phyloP scores from a whole-genome alignment of 2,888 invertebrate genomes.

The Prosapia bicincta region DNA sequence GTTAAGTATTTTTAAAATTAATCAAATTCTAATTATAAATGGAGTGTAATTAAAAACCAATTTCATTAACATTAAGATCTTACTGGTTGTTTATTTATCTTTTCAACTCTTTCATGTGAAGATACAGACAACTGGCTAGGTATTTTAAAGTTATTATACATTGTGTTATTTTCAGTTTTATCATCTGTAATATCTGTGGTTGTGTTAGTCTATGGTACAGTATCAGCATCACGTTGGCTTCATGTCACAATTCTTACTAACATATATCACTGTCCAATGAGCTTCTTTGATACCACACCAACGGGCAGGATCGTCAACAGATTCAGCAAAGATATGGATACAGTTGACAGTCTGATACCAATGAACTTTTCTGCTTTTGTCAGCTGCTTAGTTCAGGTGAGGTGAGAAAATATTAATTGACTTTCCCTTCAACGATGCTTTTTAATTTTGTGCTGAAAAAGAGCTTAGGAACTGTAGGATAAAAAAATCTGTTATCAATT shows the following conservation, averaged over 20 bases:
- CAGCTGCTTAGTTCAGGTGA: neutral
- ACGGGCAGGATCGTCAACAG: constrained; percentile 74
- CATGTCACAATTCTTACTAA: constrained; percentile 53
- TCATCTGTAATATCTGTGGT: neutral
- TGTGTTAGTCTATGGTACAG: neutral
- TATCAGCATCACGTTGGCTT: constrained; percentile 7
- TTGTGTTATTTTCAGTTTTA: neutral
- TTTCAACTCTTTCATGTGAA: no score
- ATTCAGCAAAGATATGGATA: constrained; percentile 71
- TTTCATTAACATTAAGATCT: no score
- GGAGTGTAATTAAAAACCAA: no score
- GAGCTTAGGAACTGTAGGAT: no score
- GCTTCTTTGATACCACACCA: constrained; percentile 78
- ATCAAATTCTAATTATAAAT: no score
- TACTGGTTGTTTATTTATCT: no score
- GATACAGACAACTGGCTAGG: no score
- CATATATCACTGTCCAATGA: constrained; percentile 64
- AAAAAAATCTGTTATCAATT: neutral
- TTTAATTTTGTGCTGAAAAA: no score
- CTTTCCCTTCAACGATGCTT: neutral
- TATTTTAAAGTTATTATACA: no score
- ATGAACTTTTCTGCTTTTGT: constrained; percentile 9
- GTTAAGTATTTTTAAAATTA: no score
- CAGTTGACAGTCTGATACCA: constrained; percentile 50
- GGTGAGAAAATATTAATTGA: neutral